Evolutionary conservation across 2,113 vertebrate genomes (phyloP).

Genomic region (Microtus richardsoni): DNA sequence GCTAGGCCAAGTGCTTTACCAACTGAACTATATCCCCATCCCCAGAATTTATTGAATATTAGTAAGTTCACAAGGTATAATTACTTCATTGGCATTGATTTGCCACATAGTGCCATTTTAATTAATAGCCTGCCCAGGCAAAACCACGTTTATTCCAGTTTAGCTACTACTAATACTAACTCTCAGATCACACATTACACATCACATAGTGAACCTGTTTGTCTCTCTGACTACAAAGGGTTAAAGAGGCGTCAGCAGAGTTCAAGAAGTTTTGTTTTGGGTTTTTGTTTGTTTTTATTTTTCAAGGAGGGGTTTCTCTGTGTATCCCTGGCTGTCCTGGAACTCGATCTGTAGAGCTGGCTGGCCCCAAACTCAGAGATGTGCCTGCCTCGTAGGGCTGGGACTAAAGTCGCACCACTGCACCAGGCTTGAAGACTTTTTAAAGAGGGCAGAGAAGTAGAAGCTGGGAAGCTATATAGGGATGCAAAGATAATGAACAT

Average conservation of each 20-base stretch:
- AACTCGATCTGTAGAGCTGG: background rate
- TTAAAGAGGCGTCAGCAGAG: background rate
- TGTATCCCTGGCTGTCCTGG: background rate
- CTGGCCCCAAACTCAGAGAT: background rate
- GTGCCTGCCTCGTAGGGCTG: background rate
- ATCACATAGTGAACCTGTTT: background rate
- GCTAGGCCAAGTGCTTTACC: background rate
- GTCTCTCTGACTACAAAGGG: background rate
- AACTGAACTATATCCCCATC: background rate
- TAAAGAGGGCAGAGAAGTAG: background rate
- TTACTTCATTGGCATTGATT: background rate
- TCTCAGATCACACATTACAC: background rate
- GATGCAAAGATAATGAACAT: background rate
- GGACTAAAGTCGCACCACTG: background rate
- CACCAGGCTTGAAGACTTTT: background rate
- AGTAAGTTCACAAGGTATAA: background rate
- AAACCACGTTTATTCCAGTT: background rate
- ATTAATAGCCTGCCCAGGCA: background rate
- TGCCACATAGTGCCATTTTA: background rate
- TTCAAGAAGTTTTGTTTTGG: background rate
- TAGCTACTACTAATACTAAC: background rate
- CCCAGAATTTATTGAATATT: background rate
- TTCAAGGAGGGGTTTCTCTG: background rate
- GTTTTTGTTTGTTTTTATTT: background rate
- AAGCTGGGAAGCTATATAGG: background rate